Conservation (phyloP, 2,888 invertebrate genomes). For the Drosophila eohydei region DNA sequence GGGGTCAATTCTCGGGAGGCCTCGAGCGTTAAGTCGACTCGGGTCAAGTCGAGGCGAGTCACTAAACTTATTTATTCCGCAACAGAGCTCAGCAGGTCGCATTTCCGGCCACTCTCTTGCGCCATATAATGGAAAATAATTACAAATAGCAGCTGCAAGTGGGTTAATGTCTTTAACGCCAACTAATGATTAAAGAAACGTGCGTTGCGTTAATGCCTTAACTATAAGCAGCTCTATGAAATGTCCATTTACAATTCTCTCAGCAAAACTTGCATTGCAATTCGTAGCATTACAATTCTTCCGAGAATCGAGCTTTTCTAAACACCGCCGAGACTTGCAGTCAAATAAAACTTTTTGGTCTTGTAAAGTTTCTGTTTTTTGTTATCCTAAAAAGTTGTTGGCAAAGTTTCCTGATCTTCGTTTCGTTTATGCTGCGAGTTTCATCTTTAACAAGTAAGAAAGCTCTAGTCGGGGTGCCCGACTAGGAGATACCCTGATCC, state of each 20-base stretch:
- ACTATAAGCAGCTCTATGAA: no score
- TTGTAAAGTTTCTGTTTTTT: neutral
- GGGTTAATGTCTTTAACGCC: conserved; percentile 52
- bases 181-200: conserved; percentile 64
- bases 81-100: conserved; percentile 43
- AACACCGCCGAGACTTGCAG: neutral
- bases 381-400: neutral
- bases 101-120: conserved; percentile 15
- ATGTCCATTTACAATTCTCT: neutral
- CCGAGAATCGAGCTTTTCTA: neutral
- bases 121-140: conserved; percentile 78
- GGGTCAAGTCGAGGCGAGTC: conserved; percentile 29
- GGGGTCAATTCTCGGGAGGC: conserved; percentile 69
- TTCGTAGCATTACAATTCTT: neutral
- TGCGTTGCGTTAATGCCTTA: conserved; percentile 1
- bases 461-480: no score
- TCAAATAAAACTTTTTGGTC: neutral
- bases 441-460: no score
- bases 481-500: no score
- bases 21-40: conserved; percentile 5
- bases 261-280: neutral
- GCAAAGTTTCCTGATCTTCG: conserved; percentile 2
- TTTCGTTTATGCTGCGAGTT: neutral
- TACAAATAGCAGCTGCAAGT: conserved; percentile 57
- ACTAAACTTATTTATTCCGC: conserved; percentile 58